Base-by-base conservation (phyloP, 2,797 vertebrate species). In the Erithacus rubecula region DNA sequence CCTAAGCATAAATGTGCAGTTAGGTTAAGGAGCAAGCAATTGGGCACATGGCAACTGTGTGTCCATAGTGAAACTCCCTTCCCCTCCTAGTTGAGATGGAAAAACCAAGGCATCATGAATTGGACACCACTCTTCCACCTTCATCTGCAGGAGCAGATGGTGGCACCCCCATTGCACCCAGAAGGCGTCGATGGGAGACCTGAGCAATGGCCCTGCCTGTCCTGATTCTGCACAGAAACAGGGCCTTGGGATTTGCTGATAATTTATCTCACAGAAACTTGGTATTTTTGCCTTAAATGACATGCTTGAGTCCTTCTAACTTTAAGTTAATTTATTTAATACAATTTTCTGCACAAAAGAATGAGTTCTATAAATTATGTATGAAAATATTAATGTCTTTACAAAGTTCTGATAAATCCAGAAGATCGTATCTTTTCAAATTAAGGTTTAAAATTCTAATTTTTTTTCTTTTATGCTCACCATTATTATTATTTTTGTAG, bases 261-360 rank as follows among this genome's bases (percentile, higher is more conserved):
- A 98, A 98, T 97, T 98, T 98, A 98, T 98, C 98, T 98, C 97
- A 97, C 83, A 85, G 98, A 98, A 98, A 98, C 97, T 98, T 98
- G 95, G 95, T 97, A 96, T 97, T 97, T 98, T 98, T 98, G 99
- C 98, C 98, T 99, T 99, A 99, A 99, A 98, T 96, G 90, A 98
- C 95, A 98, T 98, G 98, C 98, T 99, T 98, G 98, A 98, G 97
- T 98, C 98, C 98, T 98, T 96, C 97, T 98, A 98, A 98, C 97
- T 98, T 97, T 98, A 97, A 98, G 97, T 98, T 99, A 98, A 99
- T 99, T 99, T 99, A 99, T 99, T 99, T 98, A 98, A 98, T 97
- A 97, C 95, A 98, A 98, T 98, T 98, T 98, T 98, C 97, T 98
- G 98, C 98, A 98, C 98, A 99, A 98, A 98, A 87, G 60, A 98